phyloP scores from a whole-genome alignment of 2,797 vertebrate species.

The Crenuchus spilurus region DNA sequence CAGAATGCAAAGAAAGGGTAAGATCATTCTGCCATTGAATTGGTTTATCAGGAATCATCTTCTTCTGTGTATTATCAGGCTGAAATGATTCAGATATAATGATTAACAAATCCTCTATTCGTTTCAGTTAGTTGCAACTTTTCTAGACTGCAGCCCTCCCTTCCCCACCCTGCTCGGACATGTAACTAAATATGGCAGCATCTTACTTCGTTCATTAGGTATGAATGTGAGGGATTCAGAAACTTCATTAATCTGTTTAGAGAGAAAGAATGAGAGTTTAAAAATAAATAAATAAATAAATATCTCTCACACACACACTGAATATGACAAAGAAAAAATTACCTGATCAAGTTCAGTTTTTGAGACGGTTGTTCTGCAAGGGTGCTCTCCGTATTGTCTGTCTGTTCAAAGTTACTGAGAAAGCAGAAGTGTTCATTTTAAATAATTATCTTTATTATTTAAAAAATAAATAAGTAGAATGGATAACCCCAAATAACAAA shows the following conservation, averaged over 20 bases:
- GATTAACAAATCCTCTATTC: no score
- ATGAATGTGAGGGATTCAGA: slow-evolving; percentile 58
- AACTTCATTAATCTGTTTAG: slow-evolving; percentile 66
- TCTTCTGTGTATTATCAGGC: slow-evolving; percentile 21
- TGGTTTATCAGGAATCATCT: neutral
- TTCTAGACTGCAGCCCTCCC: no score
- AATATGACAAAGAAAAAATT: neutral
- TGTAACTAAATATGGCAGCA: neutral
- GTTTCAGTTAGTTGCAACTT: no score
- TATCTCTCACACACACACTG: neutral
- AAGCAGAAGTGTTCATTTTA: no score
- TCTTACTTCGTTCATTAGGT: slow-evolving; percentile 55
- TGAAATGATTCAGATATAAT: slow-evolving; percentile 22
- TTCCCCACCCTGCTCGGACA: no score
- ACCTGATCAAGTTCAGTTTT: slow-evolving; percentile 65
- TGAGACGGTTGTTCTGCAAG: slow-evolving; percentile 56
- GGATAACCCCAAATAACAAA: no score
- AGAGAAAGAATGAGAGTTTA: no score
- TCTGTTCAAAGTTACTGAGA: slow-evolving; percentile 14
- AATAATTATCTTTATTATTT: no score
- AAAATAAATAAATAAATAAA: neutral
- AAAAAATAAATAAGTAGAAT: no score
- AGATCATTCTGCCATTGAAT: neutral
- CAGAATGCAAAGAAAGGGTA: neutral
- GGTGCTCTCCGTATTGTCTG: slow-evolving; percentile 56